Conservation (phyloP, 1,140 invertebrate genomes). For the Yoshiicerus persimilis region DNA sequence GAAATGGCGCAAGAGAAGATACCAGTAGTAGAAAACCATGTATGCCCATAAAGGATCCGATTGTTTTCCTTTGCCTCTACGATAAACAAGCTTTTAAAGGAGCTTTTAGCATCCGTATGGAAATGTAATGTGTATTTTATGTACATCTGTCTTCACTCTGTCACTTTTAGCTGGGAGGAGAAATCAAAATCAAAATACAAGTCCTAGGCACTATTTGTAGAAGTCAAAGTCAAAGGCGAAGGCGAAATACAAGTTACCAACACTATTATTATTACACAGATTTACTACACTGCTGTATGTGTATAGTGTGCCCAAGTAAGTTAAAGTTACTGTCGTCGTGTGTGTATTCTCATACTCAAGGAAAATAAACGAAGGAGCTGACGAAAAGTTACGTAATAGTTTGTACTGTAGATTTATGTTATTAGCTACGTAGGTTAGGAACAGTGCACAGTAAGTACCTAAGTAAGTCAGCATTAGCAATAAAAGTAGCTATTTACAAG, state of each 20-base stretch:
- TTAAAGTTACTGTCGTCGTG: not conserved
- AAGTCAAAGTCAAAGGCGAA: not conserved
- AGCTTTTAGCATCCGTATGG: conserved; percentile 9
- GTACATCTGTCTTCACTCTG: conserved; percentile 12
- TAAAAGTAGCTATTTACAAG: not conserved
- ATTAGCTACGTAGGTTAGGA: not conserved
- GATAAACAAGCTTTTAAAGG: conserved; percentile 13
- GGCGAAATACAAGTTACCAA: not conserved
- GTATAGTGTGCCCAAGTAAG: not conserved
- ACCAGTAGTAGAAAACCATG: not conserved
- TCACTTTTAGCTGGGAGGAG: not conserved
- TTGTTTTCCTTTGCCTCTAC: not conserved
- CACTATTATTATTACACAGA: not conserved
- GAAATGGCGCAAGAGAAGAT: not conserved
- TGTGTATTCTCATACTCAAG: not conserved
- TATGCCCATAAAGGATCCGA: conserved; percentile 1
- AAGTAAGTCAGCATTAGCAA: not conserved
- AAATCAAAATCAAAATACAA: not conserved
- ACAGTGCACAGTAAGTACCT: not conserved
- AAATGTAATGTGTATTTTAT: conserved; percentile 12
- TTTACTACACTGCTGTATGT: not conserved
- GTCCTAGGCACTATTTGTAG: not conserved
- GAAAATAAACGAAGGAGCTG: not conserved
- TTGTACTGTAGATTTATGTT: not conserved
- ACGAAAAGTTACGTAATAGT: not conserved